A percentile compares a stretch with the other conserved stretches of the same genome.
phyloP scores from a whole-genome alignment of 2,888 invertebrate species.

The Cephus pulcher region DNA sequence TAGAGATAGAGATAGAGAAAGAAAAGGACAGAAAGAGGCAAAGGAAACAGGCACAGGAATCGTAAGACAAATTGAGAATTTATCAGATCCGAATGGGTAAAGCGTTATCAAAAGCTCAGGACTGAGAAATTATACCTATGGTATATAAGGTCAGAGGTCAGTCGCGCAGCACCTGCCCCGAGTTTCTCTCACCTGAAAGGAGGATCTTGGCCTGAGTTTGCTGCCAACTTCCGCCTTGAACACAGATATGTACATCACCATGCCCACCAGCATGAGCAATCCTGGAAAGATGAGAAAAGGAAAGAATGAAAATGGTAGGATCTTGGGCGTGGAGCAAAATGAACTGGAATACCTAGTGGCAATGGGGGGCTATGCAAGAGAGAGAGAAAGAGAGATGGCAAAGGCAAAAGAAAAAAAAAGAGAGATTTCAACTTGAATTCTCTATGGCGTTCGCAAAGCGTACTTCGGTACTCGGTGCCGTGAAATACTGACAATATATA shows the following conservation, averaged over 20 bases:
- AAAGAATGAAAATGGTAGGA: constrained; percentile 1
- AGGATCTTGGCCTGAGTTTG: constrained; percentile 84
- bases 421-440: background rate
- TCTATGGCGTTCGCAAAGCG: background rate
- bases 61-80: background rate
- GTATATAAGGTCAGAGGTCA: background rate
- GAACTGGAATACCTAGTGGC: background rate
- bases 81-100: background rate
- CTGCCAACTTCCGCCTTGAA: constrained; percentile 92
- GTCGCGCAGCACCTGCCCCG: background rate
- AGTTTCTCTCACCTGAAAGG: constrained; percentile 68
- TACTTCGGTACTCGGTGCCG: background rate
- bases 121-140: background rate
- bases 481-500: constrained; percentile 7
- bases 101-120: background rate
- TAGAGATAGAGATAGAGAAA: background rate
- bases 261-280: constrained; percentile 88
- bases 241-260: constrained; percentile 93
- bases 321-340: background rate
- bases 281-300: constrained; percentile 71
- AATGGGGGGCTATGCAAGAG: background rate
- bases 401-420: too few species aligned
- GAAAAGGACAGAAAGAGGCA: background rate
- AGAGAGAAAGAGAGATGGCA: background rate
- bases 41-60: background rate